Evolutionary conservation across 1,140 invertebrate genomes (phyloP).

Genomic region (Octopus sinensis): DNA sequence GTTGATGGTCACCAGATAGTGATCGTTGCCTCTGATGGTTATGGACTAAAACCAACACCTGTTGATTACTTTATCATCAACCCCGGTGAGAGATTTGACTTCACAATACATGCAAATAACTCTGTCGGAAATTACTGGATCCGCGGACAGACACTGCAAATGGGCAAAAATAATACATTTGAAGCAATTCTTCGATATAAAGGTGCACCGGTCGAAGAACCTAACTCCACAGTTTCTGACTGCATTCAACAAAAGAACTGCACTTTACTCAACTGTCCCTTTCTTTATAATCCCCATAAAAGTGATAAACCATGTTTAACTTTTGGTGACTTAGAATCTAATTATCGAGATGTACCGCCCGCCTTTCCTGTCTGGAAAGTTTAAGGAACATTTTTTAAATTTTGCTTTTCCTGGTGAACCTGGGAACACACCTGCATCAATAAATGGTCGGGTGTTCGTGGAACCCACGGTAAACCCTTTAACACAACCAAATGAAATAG

Average conservation of each 20-base stretch:
- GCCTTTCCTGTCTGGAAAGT: background rate
- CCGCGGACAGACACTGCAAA: constrained; percentile 46
- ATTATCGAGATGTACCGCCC: too few relatives aligned
- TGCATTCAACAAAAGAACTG: constrained; percentile 23
- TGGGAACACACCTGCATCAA: constrained; percentile 22
- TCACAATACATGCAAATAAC: constrained; percentile 69
- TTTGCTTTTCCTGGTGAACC: constrained; percentile 31
- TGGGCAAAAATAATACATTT: constrained; percentile 19
- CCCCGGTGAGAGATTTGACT: constrained; percentile 78
- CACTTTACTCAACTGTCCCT: constrained; percentile 32
- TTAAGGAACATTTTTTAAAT: constrained; percentile 28
- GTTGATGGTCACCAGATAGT: constrained; percentile 62
- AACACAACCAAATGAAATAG: constrained; percentile 19
- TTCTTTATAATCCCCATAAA: constrained; percentile 20
- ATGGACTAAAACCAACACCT: constrained; percentile 71
- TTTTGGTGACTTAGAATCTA: constrained; percentile 20
- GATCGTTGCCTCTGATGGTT: constrained; percentile 77
- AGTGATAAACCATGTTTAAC: constrained; percentile 20
- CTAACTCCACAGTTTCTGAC: constrained; percentile 1
- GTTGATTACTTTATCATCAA: constrained; percentile 40
- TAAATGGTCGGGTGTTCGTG: constrained; percentile 27
- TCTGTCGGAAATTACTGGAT: constrained; percentile 77
- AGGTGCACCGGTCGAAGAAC: background rate
- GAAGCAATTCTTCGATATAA: constrained; percentile 23
- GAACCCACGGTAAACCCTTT: constrained; percentile 3